These are phyloP conservation scores for Peromyscus melanophrys DNA, from an alignment of 2,797 vertebrate species.

Conservation along the genomic window DNA sequence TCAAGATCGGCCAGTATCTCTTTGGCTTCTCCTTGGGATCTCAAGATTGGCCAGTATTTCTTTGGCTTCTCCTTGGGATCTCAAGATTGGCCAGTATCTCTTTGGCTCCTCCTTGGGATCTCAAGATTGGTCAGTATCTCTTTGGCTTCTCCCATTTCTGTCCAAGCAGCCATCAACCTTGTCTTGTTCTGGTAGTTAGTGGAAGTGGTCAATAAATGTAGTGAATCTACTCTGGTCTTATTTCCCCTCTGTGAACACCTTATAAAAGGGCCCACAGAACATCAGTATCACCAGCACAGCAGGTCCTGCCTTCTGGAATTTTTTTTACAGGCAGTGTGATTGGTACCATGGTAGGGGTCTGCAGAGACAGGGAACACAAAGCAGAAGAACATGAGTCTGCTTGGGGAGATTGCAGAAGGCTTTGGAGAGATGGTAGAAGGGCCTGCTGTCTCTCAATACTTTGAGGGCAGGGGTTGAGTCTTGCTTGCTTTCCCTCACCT, in stretches of 20 bases:
- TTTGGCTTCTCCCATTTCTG: neutral
- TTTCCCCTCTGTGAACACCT: neutral
- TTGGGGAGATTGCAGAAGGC: neutral
- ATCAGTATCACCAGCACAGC: neutral
- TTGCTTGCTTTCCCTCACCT: neutral
- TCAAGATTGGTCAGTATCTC: too few relatives aligned
- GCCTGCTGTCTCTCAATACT: neutral
- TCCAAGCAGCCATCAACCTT: neutral
- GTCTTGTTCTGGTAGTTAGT: neutral
- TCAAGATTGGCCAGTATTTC: too few relatives aligned
- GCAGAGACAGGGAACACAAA: neutral
- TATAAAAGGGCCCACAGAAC: neutral
- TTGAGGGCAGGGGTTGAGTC: neutral
- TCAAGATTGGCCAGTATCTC: too few relatives aligned
- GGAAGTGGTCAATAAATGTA: neutral
- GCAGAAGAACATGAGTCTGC: neutral
- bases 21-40: too few relatives aligned
- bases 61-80: too few relatives aligned
- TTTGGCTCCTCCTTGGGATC: too few relatives aligned
- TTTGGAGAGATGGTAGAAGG: neutral
- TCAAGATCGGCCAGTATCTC: too few relatives aligned
- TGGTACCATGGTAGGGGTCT: neutral
- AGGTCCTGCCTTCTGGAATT: neutral
- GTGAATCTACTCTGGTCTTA: conserved; percentile 15
- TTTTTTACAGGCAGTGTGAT: neutral